Evolutionary conservation across 2,888 invertebrate species (phyloP).

Genomic region (Suillia variegata): DNA sequence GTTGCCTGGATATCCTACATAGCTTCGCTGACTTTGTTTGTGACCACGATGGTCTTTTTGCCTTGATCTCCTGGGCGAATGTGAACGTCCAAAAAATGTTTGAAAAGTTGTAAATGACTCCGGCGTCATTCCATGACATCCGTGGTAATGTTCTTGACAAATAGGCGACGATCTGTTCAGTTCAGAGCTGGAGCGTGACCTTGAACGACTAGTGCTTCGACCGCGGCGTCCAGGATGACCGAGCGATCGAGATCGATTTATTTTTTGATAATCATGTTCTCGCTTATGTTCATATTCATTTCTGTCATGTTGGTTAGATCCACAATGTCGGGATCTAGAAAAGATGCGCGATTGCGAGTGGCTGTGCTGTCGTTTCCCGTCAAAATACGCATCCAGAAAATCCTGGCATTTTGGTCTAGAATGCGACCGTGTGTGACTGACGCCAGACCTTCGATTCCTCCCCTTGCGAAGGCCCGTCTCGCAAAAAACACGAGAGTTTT

Average conservation of each 20-base stretch:
- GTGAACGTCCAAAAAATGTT: slow-evolving; percentile 1
- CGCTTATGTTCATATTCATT: background rate
- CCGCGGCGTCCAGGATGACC: no score
- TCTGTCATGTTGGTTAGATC: background rate
- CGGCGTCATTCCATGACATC: background rate
- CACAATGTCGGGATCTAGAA: background rate
- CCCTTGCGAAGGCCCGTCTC: background rate
- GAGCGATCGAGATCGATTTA: background rate
- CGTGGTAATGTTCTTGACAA: background rate
- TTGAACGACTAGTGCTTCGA: background rate
- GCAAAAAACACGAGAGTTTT: slow-evolving; percentile 20
- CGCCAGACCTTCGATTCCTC: background rate
- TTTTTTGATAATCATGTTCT: background rate
- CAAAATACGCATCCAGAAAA: no score
- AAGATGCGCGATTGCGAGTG: background rate
- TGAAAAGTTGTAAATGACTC: no score
- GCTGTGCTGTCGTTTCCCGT: no score
- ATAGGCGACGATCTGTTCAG: no score
- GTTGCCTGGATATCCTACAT: no score
- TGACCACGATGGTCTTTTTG: no score
- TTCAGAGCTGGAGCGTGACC: background rate
- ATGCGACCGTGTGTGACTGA: slow-evolving; percentile 19
- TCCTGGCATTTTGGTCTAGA: slow-evolving; percentile 19
- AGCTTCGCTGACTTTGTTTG: background rate
- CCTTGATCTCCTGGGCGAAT: background rate